A percentile compares a stretch with the other conserved stretches of the same genome.
Evolutionary conservation across 2,888 invertebrate genomes (phyloP).

Genomic region (Lasioglossum pauxillum): DNA sequence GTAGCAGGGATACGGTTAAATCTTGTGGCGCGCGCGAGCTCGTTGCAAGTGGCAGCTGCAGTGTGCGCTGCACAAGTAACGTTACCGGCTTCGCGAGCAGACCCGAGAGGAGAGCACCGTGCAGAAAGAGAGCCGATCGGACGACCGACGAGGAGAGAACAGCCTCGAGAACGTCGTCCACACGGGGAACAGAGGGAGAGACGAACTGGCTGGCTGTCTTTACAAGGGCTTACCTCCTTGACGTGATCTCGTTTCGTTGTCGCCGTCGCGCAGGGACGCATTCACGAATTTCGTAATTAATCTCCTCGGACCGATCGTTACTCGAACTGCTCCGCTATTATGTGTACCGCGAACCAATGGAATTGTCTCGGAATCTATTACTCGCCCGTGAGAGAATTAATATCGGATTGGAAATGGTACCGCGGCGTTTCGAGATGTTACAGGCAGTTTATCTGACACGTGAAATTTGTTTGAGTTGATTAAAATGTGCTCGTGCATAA

Average conservation of each 20-base stretch:
- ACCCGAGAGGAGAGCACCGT: slow-evolving; percentile 1
- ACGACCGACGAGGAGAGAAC: slow-evolving; percentile 33
- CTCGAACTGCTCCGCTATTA: background rate
- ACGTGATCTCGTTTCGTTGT: slow-evolving; percentile 75
- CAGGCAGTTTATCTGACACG: background rate
- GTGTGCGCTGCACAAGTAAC: slow-evolving; percentile 49
- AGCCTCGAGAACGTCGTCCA: slow-evolving; percentile 35
- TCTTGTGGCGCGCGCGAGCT: slow-evolving; percentile 59
- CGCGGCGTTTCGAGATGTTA: background rate
- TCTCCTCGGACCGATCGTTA: slow-evolving; percentile 3
- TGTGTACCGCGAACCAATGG: background rate
- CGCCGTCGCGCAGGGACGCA: slow-evolving; percentile 49
- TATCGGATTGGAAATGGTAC: background rate
- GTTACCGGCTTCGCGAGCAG: slow-evolving; percentile 45
- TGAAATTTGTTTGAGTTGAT: background rate
- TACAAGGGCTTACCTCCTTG: slow-evolving; percentile 73
- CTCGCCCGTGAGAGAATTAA: background rate
- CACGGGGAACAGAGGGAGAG: slow-evolving; percentile 49
- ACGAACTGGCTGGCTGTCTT: slow-evolving; percentile 62
- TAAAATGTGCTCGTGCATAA: background rate
- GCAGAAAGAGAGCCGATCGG: slow-evolving; percentile 29
- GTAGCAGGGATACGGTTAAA: slow-evolving; percentile 66
- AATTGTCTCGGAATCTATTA: background rate
- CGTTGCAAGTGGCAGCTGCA: slow-evolving; percentile 61
- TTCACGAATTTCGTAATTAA: slow-evolving; percentile 33